These are phyloP conservation scores for Dasysyrphus tricinctus DNA, from an alignment of 2,888 invertebrate genomes.

Conservation along the genomic window DNA sequence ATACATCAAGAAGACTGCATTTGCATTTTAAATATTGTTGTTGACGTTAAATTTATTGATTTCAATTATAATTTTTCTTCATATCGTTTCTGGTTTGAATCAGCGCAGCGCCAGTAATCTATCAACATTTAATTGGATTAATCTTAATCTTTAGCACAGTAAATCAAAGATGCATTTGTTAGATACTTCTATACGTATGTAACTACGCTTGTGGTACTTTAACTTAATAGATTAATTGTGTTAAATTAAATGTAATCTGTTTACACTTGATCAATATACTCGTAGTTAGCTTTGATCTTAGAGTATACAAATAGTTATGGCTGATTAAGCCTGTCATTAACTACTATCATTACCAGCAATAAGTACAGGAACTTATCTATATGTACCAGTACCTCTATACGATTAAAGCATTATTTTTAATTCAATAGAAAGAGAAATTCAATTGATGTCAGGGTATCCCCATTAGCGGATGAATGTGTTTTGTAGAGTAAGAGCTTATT, in stretches of 20 bases:
- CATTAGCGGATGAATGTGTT: conserved; percentile 15
- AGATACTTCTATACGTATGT: neutral
- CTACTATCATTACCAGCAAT: neutral
- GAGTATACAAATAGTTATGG: neutral
- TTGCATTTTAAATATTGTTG: neutral
- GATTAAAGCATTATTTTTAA: neutral
- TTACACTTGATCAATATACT: conserved; percentile 50
- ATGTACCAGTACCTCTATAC: no score
- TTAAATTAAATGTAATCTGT: conserved; percentile 51
- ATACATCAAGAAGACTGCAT: conserved; percentile 4
- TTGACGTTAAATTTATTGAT: neutral
- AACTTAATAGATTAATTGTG: conserved; percentile 48
- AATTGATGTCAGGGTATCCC: conserved; percentile 45
- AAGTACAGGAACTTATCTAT: neutral
- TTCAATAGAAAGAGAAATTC: neutral
- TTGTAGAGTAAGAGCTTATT: conserved; percentile 14
- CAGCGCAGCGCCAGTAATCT: conserved; percentile 27
- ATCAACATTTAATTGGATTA: conserved; percentile 20
- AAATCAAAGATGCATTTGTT: conserved; percentile 27
- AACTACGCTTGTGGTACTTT: neutral
- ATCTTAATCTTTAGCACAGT: neutral
- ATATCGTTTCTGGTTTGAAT: neutral
- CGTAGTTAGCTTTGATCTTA: conserved; percentile 38
- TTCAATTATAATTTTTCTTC: neutral
- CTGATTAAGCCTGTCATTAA: conserved; percentile 1